Base-by-base conservation (phyloP, 2,888 invertebrate species). In the Polydrusus tereticollis region DNA sequence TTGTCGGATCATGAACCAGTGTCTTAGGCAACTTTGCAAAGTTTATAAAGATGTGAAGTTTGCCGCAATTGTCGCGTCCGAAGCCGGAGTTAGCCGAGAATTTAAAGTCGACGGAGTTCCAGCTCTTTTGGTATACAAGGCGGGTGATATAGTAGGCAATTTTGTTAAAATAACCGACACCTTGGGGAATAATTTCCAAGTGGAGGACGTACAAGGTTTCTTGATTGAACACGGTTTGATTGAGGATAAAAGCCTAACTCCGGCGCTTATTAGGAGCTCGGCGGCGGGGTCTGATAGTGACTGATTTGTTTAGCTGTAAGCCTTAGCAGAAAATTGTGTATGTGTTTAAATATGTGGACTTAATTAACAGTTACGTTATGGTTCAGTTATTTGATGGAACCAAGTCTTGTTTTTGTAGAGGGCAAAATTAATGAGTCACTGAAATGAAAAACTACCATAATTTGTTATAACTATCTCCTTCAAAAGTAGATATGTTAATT, bases 61-160 rank as follows among this genome's bases (percentile, higher is more conserved):
- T 86, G 97, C 97, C 84, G 91, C 92, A 80, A 92, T 98, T 76
- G 88, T 91, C 76, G 91, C 94, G 36, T 92, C 94, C 3, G 88
- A 91, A 38, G 96, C 96, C 2, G 95, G 95, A 0, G 89, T 98
- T 82, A 98, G 97, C 83, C 88, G 90, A 64, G 91, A 93, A 78
- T 98, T 98, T 84, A 92, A 94, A 83, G 87, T 89, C 21, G 92
- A 92, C 79, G 98, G 97, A 20, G 91, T 98, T 0, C 99, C 99
- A 12, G 97, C 98, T 0, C 85, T 99, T 63, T 87, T 98, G 38
- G 92, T 95, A 0, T 99, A 99, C 84, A 97, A 96, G 86, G 92
- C 89, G 43, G 96, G 96, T 2, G 93, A 94, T 81, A 87, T 98
- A 4, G 92, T 98, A 81, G 97, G 97, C 0, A 98, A 97, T 86